Conservation (phyloP, 1,140 invertebrate species). For the Cotesia chilonis region DNA sequence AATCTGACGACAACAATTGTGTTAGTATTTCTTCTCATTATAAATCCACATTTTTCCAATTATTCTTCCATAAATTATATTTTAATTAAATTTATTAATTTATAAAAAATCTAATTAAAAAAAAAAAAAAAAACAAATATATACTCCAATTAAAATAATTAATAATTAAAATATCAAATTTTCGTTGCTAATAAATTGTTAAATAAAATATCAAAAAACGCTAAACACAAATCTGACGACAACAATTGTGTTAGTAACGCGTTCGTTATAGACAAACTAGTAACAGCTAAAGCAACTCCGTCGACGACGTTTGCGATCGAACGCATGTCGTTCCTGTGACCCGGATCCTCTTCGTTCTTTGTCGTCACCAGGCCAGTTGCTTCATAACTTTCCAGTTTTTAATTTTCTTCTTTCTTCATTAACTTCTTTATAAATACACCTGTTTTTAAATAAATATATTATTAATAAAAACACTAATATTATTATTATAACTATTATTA, state of each 20-base stretch:
- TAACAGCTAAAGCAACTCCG: not conserved
- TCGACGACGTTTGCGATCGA: constrained; percentile 22
- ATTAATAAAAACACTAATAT: not conserved
- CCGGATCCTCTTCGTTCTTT: constrained; percentile 25
- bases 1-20: constrained; percentile 7
- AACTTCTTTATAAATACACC: not conserved
- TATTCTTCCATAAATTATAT: not conserved
- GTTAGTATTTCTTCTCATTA: constrained; percentile 3
- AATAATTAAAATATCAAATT: no score
- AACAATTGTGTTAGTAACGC: constrained; percentile 16
- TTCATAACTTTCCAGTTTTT: constrained; percentile 6
- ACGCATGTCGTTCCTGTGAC: constrained; percentile 34
- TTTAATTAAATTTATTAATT: not conserved
- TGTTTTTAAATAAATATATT: constrained; percentile 12
- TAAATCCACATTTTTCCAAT: not conserved
- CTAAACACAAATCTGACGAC: not conserved
- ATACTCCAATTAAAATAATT: no score
- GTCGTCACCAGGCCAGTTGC: constrained; percentile 31
- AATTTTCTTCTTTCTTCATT: constrained; percentile 13
- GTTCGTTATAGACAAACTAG: constrained; percentile 12
- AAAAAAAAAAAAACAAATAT: no score
- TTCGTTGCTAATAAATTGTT: no score
- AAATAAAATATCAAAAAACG: not conserved
- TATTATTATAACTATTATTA: not conserved
- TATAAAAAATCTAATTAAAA: no score